These are phyloP conservation scores for Mesocentrotus franciscanus DNA, from an alignment of 53 echinoderm and acorn worm genomes.

Conservation along the genomic window DNA sequence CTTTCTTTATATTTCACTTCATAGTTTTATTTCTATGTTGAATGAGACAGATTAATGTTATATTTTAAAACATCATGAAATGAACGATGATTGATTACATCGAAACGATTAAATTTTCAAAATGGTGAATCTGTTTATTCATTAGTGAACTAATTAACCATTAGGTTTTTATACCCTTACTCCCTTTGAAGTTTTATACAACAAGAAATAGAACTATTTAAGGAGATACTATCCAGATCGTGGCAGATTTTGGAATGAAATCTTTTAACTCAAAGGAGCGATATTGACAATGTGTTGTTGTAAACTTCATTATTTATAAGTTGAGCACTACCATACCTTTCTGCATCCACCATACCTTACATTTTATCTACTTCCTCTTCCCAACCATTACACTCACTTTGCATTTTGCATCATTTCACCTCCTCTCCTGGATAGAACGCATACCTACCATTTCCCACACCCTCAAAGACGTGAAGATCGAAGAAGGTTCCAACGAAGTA, in stretches of 20 bases:
- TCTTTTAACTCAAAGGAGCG: no score
- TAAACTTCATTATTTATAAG: not conserved
- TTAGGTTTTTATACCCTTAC: not conserved
- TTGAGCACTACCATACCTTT: not conserved
- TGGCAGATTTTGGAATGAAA: no score
- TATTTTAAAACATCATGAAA: not conserved
- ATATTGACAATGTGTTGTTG: not conserved
- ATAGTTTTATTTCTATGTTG: no score
- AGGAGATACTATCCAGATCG: no score
- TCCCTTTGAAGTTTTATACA: not conserved
- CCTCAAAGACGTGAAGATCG: conserved; percentile 69
- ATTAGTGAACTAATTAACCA: not conserved
- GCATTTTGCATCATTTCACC: conserved; percentile 38
- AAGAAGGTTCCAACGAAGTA: conserved; percentile 73
- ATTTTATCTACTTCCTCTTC: not conserved
- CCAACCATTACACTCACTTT: conserved; percentile 18
- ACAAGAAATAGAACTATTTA: not conserved
- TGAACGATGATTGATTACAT: not conserved
- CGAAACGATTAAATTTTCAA: not conserved
- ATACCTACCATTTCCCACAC: conserved; percentile 74
- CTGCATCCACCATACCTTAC: not conserved
- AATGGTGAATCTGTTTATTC: not conserved
- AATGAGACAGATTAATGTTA: not conserved
- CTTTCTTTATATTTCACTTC: not conserved
- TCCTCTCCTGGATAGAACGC: conserved; percentile 63